Base-by-base conservation (phyloP, 1,140 invertebrate species). In the Drosophila willistoni region DNA sequence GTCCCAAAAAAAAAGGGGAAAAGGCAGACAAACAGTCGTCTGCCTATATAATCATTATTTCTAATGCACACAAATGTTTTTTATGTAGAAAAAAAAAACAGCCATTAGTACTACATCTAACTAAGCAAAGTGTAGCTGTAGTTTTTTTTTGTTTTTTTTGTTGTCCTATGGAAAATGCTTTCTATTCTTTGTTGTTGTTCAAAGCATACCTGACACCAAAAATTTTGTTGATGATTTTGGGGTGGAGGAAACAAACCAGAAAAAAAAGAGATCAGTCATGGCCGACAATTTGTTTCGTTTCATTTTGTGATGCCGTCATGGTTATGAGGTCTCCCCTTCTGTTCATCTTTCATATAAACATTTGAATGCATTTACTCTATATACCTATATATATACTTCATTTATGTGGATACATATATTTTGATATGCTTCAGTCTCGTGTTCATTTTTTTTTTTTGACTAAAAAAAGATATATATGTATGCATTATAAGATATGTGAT, bases 181-280 rank as follows among this genome's bases (percentile, higher is more conserved):
- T 59, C 54, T 47, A 73, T 69, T 57, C 39, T 44, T 61, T 56
- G 54, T 67, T 34, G 36, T 25, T 54, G 60, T 59, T 64, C 62
- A 68, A 77, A 84, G 64, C 14, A 22, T 54, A n/a, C 34, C 54
- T 44, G 62, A 56, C 36, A 54, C 33, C 41, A 59, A 60, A 60
- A 22, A 54, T 51, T 56, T 63, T 61, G 75, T 62, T 62, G 73
- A 44, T 57, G 59, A 12, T 36, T 64, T 64, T 51, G 59, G 41
- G 59, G 36, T 36, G 14, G 60, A n/a, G 44, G 67, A 68, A 47
- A n/a, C 29, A 6, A 29, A 7, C 29, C 6, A 2, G 7, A n/a
- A n/a, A 42, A 51, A 51, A 51, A 51, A 72, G 73, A 73, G 70
- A 81, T 81, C 81, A 83, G 81, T 84, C 81, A 83, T 64, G 80